Evolutionary conservation across 2,888 invertebrate species (phyloP), one percentile per base, ranked within the genome.

Genomic region (Oscheius onirici): DNA sequence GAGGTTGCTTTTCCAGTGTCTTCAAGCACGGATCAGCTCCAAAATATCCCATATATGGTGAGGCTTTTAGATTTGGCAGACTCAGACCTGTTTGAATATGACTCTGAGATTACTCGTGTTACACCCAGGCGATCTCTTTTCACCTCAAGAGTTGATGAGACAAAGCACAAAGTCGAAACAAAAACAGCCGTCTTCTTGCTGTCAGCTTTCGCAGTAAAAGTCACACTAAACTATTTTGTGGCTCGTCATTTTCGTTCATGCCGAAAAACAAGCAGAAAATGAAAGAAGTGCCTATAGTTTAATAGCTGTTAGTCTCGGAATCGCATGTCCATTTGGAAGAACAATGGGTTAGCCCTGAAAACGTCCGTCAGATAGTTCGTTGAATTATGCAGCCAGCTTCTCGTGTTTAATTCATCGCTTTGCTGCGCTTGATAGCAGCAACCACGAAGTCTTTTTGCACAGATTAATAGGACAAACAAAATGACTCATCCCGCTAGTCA

Each of bases 1-100:
- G 86, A 3, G 86, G 86, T 15, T 86, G 86, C 63, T 85, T 86
- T 63, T 81, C 85, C 11, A 78, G 82, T 17, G 86, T 86, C 51
- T 86, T 86, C 75, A 83, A 84, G 61, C 77, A 82, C 65, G 84
- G 83, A 49, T 73, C 74, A 10, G 74, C 75, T 17, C 76, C 79
- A 5, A 72, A 67, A 57, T 54, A 74, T 2, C 74, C 74, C 3
- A 69, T 70, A 13, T 54, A 74, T 40, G 54, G 66, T 66, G 20
- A 26, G 55, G 24, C 11, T 41, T 28, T 15, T 41, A 20, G 24
- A 60, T 51, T 13, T 46, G n/a, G 13, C 5, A 46, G 8, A 20
- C 5, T 3, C 3, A 3, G 13, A 17, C 46, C 20, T 5, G n/a
- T 13, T 46, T 46, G 46, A 46, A 46, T 17, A 46, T 20, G n/a